Percentiles rank a stretch among this genome's conserved stretches.
phyloP scores from a whole-genome alignment of 2,888 invertebrate genomes.

The Blomia tropicalis region DNA sequence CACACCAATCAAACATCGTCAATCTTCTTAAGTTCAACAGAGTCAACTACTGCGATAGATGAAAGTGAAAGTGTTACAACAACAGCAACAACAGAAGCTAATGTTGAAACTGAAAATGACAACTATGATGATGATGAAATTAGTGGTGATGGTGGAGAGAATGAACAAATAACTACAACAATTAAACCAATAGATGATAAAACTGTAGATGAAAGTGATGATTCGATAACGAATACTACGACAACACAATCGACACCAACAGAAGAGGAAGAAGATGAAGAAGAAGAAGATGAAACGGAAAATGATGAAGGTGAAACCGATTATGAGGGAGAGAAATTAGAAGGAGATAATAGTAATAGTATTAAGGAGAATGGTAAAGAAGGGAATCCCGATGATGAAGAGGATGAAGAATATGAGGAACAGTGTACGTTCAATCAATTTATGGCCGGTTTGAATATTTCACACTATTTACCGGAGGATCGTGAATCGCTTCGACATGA shows the following conservation, averaged over 20 bases:
- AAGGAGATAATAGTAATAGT: background rate
- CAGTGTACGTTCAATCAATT: constrained; percentile 1
- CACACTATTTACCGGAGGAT: constrained; percentile 4
- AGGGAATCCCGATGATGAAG: constrained; percentile 14
- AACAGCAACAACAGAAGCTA: too few species aligned
- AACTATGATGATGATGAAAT: constrained; percentile 1
- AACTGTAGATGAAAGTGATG: background rate
- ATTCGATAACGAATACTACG: background rate
- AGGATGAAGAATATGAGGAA: constrained; percentile 6
- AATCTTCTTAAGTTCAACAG: too few species aligned
- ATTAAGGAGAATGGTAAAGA: constrained; percentile 7
- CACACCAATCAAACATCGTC: too few species aligned
- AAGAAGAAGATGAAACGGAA: background rate
- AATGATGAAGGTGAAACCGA: background rate
- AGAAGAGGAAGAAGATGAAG: constrained; percentile 3
- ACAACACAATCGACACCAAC: too few species aligned
- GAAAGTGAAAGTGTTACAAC: too few species aligned
- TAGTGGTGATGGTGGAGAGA: background rate
- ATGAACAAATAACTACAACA: background rate
- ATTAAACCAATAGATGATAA: background rate
- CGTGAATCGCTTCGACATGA: background rate
- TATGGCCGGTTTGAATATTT: background rate
- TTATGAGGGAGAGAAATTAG: background rate
- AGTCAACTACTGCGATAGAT: too few species aligned
- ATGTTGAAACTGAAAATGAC: too few species aligned